Evolutionary conservation across 2,888 invertebrate genomes (phyloP).

Genomic region (Spilarctia lutea): DNA sequence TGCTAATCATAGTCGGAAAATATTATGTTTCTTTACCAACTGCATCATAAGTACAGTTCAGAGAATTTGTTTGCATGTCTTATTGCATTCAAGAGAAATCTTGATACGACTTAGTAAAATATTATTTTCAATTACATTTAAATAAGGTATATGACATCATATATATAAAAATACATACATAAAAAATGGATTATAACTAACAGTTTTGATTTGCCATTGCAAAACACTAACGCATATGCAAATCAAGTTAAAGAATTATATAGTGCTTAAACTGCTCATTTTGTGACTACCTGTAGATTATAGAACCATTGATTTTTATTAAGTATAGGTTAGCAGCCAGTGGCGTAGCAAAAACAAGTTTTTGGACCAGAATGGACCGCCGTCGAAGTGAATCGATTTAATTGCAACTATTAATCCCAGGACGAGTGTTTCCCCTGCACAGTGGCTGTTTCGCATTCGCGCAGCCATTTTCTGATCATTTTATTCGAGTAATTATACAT

Average conservation of each 20-base stretch:
- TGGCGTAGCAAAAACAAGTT: conserved; percentile 42
- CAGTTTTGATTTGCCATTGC: background rate
- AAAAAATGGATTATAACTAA: background rate
- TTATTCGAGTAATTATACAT: conserved; percentile 32
- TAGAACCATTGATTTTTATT: conserved; percentile 47
- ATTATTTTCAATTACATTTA: background rate
- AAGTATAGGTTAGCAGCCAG: conserved; percentile 34
- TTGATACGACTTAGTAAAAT: background rate
- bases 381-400: conserved; percentile 69
- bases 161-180: background rate
- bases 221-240: background rate
- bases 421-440: conserved; percentile 61
- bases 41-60: background rate
- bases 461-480: conserved; percentile 41
- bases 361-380: conserved; percentile 29
- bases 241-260: conserved; percentile 24
- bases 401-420: conserved; percentile 75
- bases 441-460: conserved; percentile 47
- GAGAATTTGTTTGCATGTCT: background rate
- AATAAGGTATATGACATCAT: background rate
- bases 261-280: conserved; percentile 33
- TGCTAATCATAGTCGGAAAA: background rate
- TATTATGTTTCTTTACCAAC: background rate
- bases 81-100: background rate
- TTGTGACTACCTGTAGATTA: conserved; percentile 29